Evolutionary conservation across 1,140 invertebrate genomes (phyloP).

Genomic region (Aphelenchoides avenae): DNA sequence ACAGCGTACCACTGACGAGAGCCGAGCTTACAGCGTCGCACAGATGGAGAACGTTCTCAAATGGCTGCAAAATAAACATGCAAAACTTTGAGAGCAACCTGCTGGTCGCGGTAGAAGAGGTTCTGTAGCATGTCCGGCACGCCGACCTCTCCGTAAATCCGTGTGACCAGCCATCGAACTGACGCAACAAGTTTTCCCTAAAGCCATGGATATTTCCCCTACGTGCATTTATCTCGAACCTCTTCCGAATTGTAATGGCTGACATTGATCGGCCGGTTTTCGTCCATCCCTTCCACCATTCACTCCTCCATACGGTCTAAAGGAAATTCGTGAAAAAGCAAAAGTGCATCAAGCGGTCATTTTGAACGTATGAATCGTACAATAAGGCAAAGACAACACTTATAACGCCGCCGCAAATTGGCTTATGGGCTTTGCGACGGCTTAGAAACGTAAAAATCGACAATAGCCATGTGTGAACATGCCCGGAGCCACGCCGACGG

Average conservation of each 20-base stretch:
- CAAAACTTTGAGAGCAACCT: slow-evolving; percentile 65
- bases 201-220: slow-evolving; percentile 56
- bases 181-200: slow-evolving; percentile 94
- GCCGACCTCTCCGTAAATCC: slow-evolving; percentile 83
- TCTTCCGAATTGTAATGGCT: slow-evolving; percentile 37
- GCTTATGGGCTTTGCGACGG: too few species aligned
- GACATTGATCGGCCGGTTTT: slow-evolving; percentile 33
- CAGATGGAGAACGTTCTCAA: slow-evolving; percentile 83
- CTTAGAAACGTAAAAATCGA: too few species aligned
- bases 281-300: slow-evolving; percentile 10
- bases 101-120: slow-evolving; percentile 89
- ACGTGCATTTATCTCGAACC: slow-evolving; percentile 9
- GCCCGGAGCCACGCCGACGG: too few species aligned
- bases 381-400: too few species aligned
- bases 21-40: slow-evolving; percentile 85
- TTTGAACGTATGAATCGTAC: too few species aligned
- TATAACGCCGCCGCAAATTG: too few species aligned
- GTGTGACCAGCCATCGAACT: slow-evolving; percentile 91
- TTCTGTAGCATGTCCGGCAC: slow-evolving; percentile 86
- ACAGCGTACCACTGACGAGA: slow-evolving; percentile 87
- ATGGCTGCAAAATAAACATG: slow-evolving; percentile 20
- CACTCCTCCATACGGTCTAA: not conserved
- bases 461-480: too few species aligned
- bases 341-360: too few species aligned
- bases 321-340: too few species aligned